Evolutionary conservation across 2,888 invertebrate species (phyloP).

Genomic region (Sinohyriopsis cumingii): DNA sequence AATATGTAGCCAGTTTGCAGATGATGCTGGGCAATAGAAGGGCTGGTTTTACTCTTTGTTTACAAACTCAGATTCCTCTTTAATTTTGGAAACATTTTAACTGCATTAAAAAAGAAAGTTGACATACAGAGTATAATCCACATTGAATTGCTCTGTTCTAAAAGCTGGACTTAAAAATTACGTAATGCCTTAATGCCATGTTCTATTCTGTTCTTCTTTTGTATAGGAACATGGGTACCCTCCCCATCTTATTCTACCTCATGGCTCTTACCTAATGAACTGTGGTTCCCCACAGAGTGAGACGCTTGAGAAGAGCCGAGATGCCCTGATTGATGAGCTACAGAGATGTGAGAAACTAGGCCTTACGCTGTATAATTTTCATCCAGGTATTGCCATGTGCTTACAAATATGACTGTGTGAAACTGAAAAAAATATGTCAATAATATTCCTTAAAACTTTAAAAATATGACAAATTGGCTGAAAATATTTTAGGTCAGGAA

Average conservation of each 20-base stretch:
- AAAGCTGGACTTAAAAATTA: background rate
- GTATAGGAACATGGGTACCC: constrained; percentile 64
- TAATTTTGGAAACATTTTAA: too few relatives aligned
- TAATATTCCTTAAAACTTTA: too few relatives aligned
- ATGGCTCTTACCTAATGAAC: constrained; percentile 74
- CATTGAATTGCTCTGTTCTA: too few relatives aligned
- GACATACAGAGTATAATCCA: too few relatives aligned
- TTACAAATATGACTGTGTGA: background rate
- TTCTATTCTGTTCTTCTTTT: background rate
- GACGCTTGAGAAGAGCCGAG: constrained; percentile 69
- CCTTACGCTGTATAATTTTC: constrained; percentile 73
- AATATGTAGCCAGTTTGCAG: too few relatives aligned
- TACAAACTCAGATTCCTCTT: too few relatives aligned
- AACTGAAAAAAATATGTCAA: background rate
- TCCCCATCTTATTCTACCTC: constrained; percentile 65
- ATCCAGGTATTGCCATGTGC: constrained; percentile 68
- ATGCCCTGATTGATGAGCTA: constrained; percentile 72
- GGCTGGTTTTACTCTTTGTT: too few relatives aligned
- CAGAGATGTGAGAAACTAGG: constrained; percentile 73
- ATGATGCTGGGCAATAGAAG: too few relatives aligned
- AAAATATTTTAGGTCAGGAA: too few relatives aligned
- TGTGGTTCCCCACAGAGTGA: constrained; percentile 72
- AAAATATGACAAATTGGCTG: too few relatives aligned
- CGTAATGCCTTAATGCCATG: background rate
- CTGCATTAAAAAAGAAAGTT: too few relatives aligned